Conservation (phyloP, 2,113 vertebrate genomes). For the Onychostruthus taczanowskii region DNA sequence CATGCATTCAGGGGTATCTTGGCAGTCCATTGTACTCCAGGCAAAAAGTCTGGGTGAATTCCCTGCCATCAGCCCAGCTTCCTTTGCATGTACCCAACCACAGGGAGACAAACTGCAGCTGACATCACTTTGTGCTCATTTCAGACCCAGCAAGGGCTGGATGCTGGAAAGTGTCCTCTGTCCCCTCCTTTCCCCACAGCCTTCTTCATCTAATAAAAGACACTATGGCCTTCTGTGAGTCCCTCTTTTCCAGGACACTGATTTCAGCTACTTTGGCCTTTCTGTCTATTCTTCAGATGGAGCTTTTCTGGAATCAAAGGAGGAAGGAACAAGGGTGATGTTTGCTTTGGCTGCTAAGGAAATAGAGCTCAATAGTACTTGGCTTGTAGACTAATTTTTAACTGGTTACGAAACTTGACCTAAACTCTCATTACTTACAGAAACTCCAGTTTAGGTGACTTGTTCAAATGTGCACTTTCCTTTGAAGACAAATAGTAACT, state of each 20-base stretch:
- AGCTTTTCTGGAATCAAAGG: neutral
- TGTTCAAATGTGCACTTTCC: neutral
- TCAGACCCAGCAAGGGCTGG: neutral
- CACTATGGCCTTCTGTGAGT: neutral
- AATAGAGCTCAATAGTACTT: neutral
- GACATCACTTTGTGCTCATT: neutral
- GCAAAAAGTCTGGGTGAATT: neutral
- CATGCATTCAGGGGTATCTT: neutral
- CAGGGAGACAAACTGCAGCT: neutral
- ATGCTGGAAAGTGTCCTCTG: neutral
- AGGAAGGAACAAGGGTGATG: neutral
- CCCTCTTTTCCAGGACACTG: neutral
- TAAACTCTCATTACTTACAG: neutral
- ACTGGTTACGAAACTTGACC: neutral
- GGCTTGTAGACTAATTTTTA: neutral
- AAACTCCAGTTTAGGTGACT: neutral
- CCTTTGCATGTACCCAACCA: neutral
- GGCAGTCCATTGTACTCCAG: neutral
- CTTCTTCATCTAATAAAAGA: neutral
- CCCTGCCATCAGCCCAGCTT: neutral
- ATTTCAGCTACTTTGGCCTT: neutral
- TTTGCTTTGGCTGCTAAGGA: conserved; percentile 16
- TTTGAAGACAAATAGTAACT: neutral
- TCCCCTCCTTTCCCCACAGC: neutral
- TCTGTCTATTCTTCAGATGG: neutral